Evolutionary conservation across 2,113 vertebrate species (phyloP).

Genomic region (Pandion haliaetus): DNA sequence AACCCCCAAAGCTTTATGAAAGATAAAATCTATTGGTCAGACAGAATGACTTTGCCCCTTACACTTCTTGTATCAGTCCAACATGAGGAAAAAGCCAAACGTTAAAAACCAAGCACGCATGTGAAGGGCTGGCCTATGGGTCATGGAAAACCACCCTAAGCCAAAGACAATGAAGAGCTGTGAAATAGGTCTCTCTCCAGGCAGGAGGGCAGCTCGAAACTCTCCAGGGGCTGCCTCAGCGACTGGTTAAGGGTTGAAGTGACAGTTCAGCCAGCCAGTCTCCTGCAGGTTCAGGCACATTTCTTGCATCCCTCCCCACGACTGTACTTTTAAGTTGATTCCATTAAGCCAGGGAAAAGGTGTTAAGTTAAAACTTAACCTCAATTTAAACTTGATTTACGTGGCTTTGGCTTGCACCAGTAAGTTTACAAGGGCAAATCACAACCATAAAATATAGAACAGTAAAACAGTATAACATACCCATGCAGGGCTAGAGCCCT

Average conservation of each 20-base stretch:
- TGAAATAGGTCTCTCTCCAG: not conserved
- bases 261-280: not conserved
- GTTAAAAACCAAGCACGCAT: rapidly evolving
- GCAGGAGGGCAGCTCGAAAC: not conserved
- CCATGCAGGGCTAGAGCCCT: not conserved
- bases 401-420: not conserved
- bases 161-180: not conserved
- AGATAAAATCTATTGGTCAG: not conserved
- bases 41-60: not conserved
- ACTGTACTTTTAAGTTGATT: not conserved
- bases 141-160: not conserved
- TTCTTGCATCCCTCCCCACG: not conserved
- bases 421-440: not conserved
- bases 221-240: not conserved
- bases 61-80: not conserved
- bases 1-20: not conserved
- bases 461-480: not conserved
- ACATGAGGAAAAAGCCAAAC: not conserved
- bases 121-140: not conserved
- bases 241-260: not conserved
- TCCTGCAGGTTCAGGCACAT: not conserved
- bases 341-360: not conserved
- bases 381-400: not conserved
- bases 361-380: not conserved
- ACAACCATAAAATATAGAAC: not conserved